A percentile compares a stretch with the other conserved stretches of the same genome.
These are phyloP conservation scores for Mycogona germanica DNA, from an alignment of 2,888 invertebrate genomes.

Conservation along the genomic window DNA sequence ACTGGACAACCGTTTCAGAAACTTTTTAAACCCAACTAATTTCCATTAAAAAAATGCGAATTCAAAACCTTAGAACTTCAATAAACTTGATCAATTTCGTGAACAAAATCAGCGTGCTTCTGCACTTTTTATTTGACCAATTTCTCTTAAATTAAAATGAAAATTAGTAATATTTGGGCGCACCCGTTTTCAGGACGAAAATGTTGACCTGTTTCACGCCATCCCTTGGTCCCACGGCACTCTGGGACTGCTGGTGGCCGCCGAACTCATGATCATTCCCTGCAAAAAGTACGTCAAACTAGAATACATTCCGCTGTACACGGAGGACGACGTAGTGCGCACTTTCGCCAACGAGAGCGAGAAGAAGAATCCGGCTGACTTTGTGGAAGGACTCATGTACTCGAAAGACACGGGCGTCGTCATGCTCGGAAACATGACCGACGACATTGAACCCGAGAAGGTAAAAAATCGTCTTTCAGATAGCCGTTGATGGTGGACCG, in stretches of 20 bases:
- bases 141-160: no score
- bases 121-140: no score
- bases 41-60: no score
- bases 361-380: slow-evolving; percentile 46
- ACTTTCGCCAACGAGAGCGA: slow-evolving; percentile 42
- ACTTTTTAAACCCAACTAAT: no score
- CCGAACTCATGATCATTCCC: slow-evolving; percentile 57
- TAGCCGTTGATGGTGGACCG: no score
- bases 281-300: slow-evolving; percentile 48
- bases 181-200: slow-evolving; percentile 49
- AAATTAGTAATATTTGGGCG: background rate
- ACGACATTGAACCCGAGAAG: slow-evolving; percentile 46
- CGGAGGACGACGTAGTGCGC: slow-evolving; percentile 40
- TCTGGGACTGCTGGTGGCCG: slow-evolving; percentile 64
- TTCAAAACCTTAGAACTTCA: no score
- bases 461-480: slow-evolving; percentile 32
- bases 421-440: slow-evolving; percentile 60
- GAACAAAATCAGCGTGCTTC: no score
- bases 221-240: slow-evolving; percentile 80
- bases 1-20: no score
- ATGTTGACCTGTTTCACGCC: slow-evolving; percentile 59
- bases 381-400: slow-evolving; percentile 61
- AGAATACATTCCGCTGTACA: slow-evolving; percentile 50
- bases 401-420: slow-evolving; percentile 52
- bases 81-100: no score